These are phyloP conservation scores for Sialis lutaria DNA, from an alignment of 2,888 invertebrate genomes.

Conservation along the genomic window DNA sequence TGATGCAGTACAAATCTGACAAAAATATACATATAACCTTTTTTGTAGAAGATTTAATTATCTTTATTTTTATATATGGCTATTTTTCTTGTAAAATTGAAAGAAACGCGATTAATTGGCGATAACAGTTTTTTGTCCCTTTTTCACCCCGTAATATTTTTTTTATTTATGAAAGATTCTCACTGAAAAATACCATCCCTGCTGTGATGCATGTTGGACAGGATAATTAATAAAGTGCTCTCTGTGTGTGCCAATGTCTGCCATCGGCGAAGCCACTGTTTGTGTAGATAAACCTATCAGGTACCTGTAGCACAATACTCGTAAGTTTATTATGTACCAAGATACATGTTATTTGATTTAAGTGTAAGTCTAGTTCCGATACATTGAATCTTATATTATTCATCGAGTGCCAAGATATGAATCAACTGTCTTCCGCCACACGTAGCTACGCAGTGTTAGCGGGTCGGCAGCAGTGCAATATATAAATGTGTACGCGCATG, in stretches of 20 bases:
- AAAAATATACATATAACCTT: no score
- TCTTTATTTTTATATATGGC: no score
- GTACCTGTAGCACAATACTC: slow-evolving; percentile 27
- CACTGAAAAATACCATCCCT: no score
- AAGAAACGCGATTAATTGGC: no score
- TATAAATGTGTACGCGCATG: background rate
- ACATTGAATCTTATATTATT: slow-evolving; percentile 4
- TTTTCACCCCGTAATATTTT: no score
- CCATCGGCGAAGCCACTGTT: slow-evolving; percentile 8
- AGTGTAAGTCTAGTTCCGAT: background rate
- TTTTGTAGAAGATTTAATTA: no score
- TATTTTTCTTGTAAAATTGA: no score
- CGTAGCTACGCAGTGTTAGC: slow-evolving; percentile 17
- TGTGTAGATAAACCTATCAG: slow-evolving; percentile 20
- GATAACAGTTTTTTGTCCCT: no score
- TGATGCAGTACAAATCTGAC: no score
- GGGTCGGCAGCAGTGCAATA: slow-evolving; percentile 16
- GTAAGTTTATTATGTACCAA: slow-evolving; percentile 7
- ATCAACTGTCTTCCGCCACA: slow-evolving; percentile 27
- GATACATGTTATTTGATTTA: background rate
- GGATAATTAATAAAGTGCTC: no score
- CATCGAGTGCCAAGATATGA: slow-evolving; percentile 20
- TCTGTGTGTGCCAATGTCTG: background rate
- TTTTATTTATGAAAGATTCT: no score
- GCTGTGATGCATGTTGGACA: no score